Conservation (phyloP, 2,797 vertebrate genomes). For the Mycteria americana region DNA sequence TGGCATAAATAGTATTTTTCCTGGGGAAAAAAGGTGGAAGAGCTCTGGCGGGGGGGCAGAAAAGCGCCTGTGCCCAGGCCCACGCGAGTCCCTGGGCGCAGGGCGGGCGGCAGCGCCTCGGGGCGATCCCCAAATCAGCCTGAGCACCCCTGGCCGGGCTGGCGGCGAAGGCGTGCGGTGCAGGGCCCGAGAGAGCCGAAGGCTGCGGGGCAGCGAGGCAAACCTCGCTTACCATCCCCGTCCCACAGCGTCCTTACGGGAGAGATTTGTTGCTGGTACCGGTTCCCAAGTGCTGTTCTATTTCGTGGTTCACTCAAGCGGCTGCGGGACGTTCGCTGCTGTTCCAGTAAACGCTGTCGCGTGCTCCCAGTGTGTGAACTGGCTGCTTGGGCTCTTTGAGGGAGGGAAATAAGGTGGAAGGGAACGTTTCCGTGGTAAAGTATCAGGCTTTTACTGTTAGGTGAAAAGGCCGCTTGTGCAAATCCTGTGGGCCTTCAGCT, state of each 20-base stretch:
- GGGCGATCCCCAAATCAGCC: not conserved
- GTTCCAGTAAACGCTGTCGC: not conserved
- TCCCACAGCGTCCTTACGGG: rapidly evolving
- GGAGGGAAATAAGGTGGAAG: not conserved
- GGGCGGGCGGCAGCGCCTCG: not conserved
- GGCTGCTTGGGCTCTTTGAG: not conserved
- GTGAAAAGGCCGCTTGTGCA: conserved; percentile 7
- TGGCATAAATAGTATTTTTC: not conserved
- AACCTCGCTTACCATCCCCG: rapidly evolving
- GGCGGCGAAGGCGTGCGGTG: rapidly evolving
- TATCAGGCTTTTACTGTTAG: not conserved
- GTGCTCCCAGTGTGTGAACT: not conserved
- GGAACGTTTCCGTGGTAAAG: not conserved
- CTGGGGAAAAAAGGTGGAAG: not conserved
- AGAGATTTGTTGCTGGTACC: not conserved
- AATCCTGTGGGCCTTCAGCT: not conserved
- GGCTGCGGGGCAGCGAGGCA: rapidly evolving
- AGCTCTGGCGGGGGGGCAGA: not conserved
- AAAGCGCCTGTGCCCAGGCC: not conserved
- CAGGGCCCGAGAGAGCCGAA: not conserved
- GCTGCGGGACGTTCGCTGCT: not conserved
- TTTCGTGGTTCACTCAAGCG: not conserved
- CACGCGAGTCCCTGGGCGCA: rapidly evolving
- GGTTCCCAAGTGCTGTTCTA: not conserved
- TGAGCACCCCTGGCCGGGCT: no score